These are phyloP conservation scores for Parambassis ranga DNA, from an alignment of 2,797 vertebrate genomes.

Conservation along the genomic window DNA sequence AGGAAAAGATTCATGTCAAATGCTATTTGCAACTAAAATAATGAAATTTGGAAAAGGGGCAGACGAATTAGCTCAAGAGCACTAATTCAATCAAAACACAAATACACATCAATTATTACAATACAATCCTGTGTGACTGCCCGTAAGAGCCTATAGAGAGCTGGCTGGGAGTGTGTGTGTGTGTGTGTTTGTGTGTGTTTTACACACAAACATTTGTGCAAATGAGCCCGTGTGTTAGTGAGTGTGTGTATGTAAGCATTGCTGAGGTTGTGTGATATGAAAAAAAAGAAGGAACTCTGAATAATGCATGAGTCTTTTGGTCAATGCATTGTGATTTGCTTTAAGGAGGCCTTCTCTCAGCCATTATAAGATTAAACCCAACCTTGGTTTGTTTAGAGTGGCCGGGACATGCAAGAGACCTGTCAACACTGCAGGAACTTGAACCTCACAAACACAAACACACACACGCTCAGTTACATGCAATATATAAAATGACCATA, in stretches of 20 bases:
- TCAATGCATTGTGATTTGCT: constrained; percentile 83
- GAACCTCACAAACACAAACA: constrained; percentile 37
- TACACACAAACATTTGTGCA: constrained; percentile 40
- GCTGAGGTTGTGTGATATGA: constrained; percentile 73
- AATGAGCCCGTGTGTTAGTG: constrained; percentile 36
- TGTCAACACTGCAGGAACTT: constrained; percentile 73
- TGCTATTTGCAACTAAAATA: constrained; percentile 6
- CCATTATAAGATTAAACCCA: constrained; percentile 85
- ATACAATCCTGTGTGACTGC: constrained; percentile 35
- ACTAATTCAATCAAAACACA: constrained; percentile 52
- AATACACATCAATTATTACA: constrained; percentile 49
- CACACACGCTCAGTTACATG: not conserved
- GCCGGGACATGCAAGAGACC: constrained; percentile 69
- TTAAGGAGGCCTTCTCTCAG: constrained; percentile 78
- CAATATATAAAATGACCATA: constrained; percentile 10
- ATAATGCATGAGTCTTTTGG: constrained; percentile 83
- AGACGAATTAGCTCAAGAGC: constrained; percentile 38
- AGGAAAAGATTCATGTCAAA: not conserved
- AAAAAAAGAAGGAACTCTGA: constrained; percentile 69
- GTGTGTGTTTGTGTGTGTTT: constrained; percentile 45
- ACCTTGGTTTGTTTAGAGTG: constrained; percentile 76
- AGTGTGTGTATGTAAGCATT: constrained; percentile 21
- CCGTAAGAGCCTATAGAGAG: constrained; percentile 12
- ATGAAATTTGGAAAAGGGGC: constrained; percentile 9
- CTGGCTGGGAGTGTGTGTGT: constrained; percentile 14